These are phyloP conservation scores for Escarpia spicata DNA, from an alignment of 2,888 invertebrate species.

Conservation along the genomic window DNA sequence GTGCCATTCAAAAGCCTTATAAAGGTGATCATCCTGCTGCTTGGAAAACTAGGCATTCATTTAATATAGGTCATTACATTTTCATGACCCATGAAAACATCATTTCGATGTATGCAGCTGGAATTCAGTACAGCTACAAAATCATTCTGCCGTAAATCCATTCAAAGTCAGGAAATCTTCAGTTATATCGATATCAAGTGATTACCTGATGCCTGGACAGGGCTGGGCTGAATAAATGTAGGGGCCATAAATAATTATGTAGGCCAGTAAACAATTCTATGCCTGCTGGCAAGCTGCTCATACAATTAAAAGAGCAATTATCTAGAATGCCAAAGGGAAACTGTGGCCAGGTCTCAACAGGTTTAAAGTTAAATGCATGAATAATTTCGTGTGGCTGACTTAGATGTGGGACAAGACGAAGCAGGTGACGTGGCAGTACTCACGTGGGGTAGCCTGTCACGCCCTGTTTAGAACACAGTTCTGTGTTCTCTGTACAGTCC, in stretches of 20 bases:
- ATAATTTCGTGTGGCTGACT: neutral
- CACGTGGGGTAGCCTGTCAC: constrained; percentile 86
- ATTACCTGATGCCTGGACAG: neutral
- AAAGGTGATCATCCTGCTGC: neutral
- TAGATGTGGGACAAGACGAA: neutral
- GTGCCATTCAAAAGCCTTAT: neutral
- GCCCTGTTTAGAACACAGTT: constrained; percentile 81
- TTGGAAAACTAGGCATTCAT: neutral
- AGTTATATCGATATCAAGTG: neutral
- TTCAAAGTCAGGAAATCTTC: neutral
- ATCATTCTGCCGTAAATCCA: neutral
- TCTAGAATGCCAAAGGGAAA: neutral
- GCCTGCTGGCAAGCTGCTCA: neutral
- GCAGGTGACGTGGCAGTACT: neutral
- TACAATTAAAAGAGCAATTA: neutral
- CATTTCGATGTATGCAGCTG: neutral
- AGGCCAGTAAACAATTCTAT: neutral
- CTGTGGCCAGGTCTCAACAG: neutral
- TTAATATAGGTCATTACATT: too few relatives aligned
- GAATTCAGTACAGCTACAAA: neutral
- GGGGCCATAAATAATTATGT: neutral
- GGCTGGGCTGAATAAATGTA: neutral
- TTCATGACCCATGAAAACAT: neutral
- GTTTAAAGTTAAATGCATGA: neutral
- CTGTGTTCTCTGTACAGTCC: constrained; percentile 82